Base-by-base conservation (phyloP, 2,797 vertebrate species). In the Tinamus major region DNA sequence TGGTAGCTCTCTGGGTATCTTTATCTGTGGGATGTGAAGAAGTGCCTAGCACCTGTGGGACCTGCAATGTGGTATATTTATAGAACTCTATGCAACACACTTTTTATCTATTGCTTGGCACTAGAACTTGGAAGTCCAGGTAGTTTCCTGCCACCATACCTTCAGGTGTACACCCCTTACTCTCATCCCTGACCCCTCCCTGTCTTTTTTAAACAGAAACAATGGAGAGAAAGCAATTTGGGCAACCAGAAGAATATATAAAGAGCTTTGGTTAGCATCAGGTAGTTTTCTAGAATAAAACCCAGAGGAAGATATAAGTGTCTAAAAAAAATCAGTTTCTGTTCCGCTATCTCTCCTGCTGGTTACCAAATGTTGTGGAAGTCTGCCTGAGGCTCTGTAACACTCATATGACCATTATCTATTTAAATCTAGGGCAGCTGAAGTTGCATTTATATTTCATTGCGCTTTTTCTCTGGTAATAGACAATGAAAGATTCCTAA, bases 401-500 rank as follows among this genome's bases (percentile, higher is more conserved):
- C 51, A 69, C 63, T 85, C n/a, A 46, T 20, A 51, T 48, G 84
- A 56, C n/a, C 58, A 68, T 88, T 91, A 75, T 87, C 63, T 84
- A 4, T 69, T 68, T 87, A 82, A 92, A 95, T 79, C 51, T 89
- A 12, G 71, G 78, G 37, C 86, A 77, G 68, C 61, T 90, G 68
- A 82, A 93, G 75, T 77, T 67, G 37, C 63, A 64, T 88, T 88
- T 35, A n/a, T 58, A 61, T 58, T 56, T 89, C 82, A 79, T 76
- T 78, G 65, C 31, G 77, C 56, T 58, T 85, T 27, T 78, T 27
- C 76, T 79, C 68, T 87, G 59, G 53, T 56, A 85, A 84, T 11
- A 77, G 59, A 91, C 83, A 89, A 94, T 79, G 37, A 89, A 89
- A 72, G 62, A 74, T 78, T 92, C 79, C 84, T 64, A 79, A 62